Evolutionary conservation across 2,113 vertebrate species (phyloP).

Genomic region (Ceyx melanurus): DNA sequence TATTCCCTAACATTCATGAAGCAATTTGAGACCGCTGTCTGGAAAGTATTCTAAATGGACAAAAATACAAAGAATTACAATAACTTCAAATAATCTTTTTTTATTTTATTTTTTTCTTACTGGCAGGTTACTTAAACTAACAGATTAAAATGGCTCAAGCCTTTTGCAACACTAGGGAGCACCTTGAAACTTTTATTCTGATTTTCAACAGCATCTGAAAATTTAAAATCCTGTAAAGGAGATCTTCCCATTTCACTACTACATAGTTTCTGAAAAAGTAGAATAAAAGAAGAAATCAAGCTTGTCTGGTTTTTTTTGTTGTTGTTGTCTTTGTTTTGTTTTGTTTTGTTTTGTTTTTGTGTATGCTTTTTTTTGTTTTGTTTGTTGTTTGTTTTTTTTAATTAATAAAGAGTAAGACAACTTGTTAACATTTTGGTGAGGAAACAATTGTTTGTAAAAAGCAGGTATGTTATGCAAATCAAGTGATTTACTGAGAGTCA

Average conservation of each 20-base stretch:
- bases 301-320: neutral
- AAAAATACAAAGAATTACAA: too few relatives aligned
- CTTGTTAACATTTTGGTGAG: slow-evolving; percentile 19
- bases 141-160: slow-evolving; percentile 19
- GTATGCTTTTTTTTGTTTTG: too few relatives aligned
- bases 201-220: slow-evolving; percentile 10
- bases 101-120: too few relatives aligned
- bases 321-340: too few relatives aligned
- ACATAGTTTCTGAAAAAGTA: neutral
- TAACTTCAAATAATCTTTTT: too few relatives aligned
- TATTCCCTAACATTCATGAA: neutral
- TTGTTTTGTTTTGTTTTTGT: too few relatives aligned
- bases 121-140: neutral
- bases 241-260: neutral
- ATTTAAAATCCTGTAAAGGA: neutral
- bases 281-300: neutral
- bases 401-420: slow-evolving; percentile 14
- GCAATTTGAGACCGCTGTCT: neutral
- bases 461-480: slow-evolving; percentile 62
- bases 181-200: neutral
- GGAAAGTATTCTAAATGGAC: neutral
- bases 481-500: slow-evolving; percentile 37
- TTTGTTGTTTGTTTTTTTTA: neutral
- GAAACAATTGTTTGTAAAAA: slow-evolving; percentile 16
- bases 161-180: neutral